Percentiles rank a stretch among this genome's conserved stretches.
Conservation (phyloP, 2,113 vertebrate species). For the Rafetus swinhoei region DNA sequence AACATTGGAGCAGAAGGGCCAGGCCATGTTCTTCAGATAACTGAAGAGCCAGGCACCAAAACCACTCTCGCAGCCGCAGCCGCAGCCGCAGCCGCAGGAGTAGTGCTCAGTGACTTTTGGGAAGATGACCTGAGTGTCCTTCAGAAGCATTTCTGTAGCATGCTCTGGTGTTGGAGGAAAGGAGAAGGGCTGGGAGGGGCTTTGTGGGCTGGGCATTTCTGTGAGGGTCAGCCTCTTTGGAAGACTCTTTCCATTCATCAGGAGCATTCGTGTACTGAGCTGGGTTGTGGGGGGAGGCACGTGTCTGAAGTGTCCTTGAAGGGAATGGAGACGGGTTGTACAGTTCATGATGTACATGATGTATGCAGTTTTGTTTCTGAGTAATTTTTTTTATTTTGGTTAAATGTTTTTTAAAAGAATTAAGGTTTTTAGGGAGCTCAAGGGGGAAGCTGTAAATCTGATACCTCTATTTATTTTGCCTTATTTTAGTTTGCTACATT, state of each 20-base stretch:
- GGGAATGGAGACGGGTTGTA: conserved; percentile 71
- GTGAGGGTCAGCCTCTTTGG: neutral
- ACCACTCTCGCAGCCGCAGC: accelerated
- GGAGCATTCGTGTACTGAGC: conserved; percentile 20
- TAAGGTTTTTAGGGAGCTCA: conserved; percentile 81
- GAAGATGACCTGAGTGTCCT: neutral
- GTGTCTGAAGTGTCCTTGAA: conserved; percentile 20
- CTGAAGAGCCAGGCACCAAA: neutral
- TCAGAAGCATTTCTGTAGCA: conserved; percentile 53
- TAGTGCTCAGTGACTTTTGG: neutral
- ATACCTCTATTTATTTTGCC: conserved; percentile 93
- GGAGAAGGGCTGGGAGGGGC: neutral
- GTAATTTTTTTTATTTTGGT: conserved; percentile 67
- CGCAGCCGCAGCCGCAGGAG: neutral
- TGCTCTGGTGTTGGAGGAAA: conserved; percentile 54
- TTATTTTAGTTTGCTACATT: conserved; percentile 90
- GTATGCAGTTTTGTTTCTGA: conserved; percentile 80
- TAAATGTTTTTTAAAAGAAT: conserved; percentile 44
- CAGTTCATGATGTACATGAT: conserved; percentile 85
- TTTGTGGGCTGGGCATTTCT: neutral
- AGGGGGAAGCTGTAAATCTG: conserved; percentile 86
- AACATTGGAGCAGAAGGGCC: neutral
- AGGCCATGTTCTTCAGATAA: neutral
- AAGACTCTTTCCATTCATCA: conserved; percentile 40
- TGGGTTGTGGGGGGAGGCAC: conserved; percentile 31